Percentiles rank a stretch among this genome's conserved stretches.
These are phyloP conservation scores for Cercopithecus neglectus DNA, from an alignment of 2,797 vertebrate genomes.

Conservation along the genomic window DNA sequence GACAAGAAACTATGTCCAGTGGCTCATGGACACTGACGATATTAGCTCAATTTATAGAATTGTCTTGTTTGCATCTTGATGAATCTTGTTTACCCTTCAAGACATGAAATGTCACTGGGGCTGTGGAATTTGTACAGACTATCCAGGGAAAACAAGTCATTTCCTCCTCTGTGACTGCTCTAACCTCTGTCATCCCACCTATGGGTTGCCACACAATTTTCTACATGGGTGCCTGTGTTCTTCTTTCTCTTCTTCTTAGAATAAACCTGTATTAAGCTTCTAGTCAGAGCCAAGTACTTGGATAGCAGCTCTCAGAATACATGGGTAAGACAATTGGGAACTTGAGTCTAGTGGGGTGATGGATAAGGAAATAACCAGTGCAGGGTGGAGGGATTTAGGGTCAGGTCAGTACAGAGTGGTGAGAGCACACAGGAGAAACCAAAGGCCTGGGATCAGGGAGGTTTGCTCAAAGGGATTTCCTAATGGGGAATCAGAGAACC, in stretches of 20 bases:
- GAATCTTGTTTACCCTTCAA: not conserved
- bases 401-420: fast-evolving
- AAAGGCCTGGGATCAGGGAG: not conserved
- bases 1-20: not conserved
- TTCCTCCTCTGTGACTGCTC: not conserved
- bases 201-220: fast-evolving
- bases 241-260: not conserved
- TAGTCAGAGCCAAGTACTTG: not conserved
- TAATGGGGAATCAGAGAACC: not conserved
- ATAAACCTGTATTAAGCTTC: not conserved
- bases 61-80: not conserved
- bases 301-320: not conserved
- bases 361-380: fast-evolving
- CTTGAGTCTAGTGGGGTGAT: not conserved
- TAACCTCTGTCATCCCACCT: not conserved
- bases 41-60: fast-evolving
- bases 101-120: not conserved
- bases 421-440: no score
- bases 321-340: fast-evolving
- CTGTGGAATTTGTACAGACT: not conserved
- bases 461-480: not conserved
- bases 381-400: not conserved
- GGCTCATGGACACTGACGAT: fast-evolving
- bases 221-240: no score
- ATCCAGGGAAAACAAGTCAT: not conserved